Percentiles rank a stretch among this genome's conserved stretches.
Evolutionary conservation across 2,888 invertebrate genomes (phyloP).

Genomic region (Coecobrya sp.): DNA sequence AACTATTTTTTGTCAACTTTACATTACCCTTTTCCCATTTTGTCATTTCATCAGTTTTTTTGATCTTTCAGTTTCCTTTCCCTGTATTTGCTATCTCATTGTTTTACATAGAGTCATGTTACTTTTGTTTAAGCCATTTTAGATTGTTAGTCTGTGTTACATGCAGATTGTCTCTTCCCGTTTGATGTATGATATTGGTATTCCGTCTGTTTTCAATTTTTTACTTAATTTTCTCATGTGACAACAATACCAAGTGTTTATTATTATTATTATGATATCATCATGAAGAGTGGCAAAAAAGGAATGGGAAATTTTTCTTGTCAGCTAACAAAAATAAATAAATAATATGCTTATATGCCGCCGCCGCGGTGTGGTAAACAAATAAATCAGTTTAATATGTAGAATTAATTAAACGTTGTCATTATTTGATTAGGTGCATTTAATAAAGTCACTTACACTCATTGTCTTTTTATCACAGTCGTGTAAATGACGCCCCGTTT

Average conservation of each 20-base stretch:
- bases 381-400: conserved; percentile 42
- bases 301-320: not conserved
- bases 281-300: not conserved
- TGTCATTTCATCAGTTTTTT: not conserved
- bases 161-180: not conserved
- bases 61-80: not conserved
- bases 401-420: conserved; percentile 48
- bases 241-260: too few relatives aligned
- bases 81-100: too few relatives aligned
- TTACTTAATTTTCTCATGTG: not conserved
- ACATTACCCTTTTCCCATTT: not conserved
- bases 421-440: conserved; percentile 55
- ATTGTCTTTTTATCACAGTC: conserved; percentile 42
- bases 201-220: not conserved
- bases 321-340: conserved; percentile 1
- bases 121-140: not conserved
- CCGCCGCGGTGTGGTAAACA: not conserved
- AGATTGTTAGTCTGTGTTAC: not conserved
- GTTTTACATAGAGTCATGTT: too few relatives aligned
- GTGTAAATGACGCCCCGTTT: conserved; percentile 61
- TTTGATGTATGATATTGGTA: not conserved
- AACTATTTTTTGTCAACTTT: too few relatives aligned
- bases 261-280: not conserved
- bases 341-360: not conserved
- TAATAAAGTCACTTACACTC: conserved; percentile 20